phyloP scores from a whole-genome alignment of 1,140 invertebrate species.

The Nasonia giraulti region DNA sequence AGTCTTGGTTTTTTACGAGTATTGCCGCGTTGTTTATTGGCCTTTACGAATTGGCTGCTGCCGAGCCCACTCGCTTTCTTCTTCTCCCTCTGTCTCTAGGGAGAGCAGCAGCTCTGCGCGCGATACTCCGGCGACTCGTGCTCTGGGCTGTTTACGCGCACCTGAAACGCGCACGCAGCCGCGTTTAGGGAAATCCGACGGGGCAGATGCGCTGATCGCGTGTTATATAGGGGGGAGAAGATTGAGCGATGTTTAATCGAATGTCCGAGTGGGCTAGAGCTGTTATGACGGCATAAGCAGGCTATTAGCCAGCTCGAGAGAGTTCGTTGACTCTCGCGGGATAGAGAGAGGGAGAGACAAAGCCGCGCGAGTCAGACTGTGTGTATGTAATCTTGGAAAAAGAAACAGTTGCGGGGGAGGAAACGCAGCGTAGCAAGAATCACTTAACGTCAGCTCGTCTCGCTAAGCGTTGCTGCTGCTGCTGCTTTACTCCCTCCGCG shows the following conservation, averaged over 20 bases:
- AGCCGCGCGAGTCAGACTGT: background rate
- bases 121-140: background rate
- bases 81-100: conserved; percentile 11
- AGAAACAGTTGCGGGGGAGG: background rate
- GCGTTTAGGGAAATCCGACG: background rate
- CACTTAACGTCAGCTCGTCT: background rate
- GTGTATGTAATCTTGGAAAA: background rate
- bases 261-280: background rate
- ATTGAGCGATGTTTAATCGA: background rate
- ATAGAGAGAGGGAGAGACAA: background rate
- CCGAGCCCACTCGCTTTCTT: conserved; percentile 8
- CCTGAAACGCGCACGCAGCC: conserved; percentile 14
- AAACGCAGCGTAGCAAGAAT: background rate
- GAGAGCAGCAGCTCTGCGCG: background rate
- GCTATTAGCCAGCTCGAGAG: too few relatives aligned
- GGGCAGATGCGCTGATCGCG: background rate
- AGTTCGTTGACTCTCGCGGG: background rate
- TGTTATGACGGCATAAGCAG: too few relatives aligned
- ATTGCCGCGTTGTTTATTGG: conserved; percentile 48
- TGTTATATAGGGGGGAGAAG: too few relatives aligned
- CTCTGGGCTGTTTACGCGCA: conserved; percentile 19
- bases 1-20: conserved; percentile 44
- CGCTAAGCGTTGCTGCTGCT: background rate
- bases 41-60: conserved; percentile 36
- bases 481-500: background rate